Conservation (phyloP, 2,888 invertebrate genomes). For the Lacanobia wlatinum region DNA sequence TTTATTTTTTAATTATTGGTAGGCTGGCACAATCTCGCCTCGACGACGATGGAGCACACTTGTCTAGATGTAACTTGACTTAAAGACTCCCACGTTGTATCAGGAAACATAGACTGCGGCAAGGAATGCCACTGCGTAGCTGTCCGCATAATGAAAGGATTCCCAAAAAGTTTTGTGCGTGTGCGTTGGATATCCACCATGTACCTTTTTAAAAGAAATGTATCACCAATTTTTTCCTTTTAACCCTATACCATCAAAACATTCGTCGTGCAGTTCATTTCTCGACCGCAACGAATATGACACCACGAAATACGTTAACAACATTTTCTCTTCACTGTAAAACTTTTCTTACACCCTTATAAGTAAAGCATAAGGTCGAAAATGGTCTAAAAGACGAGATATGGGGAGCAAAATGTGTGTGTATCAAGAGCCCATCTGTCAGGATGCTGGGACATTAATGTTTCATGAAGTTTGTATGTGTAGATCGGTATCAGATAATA, state of each 20-base stretch:
- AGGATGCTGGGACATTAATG: constrained; percentile 83
- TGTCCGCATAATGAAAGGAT: too few species aligned
- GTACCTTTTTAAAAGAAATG: background rate
- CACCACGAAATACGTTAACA: constrained; percentile 66
- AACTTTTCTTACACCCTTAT: constrained; percentile 29
- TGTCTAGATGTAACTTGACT: too few species aligned
- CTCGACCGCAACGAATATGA: constrained; percentile 75
- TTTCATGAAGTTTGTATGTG: constrained; percentile 84
- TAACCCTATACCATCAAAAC: constrained; percentile 38
- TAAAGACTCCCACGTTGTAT: too few species aligned
- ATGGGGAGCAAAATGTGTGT: constrained; percentile 69
- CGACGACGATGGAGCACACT: background rate
- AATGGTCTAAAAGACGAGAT: constrained; percentile 54
- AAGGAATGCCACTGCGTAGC: too few species aligned
- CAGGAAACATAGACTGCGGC: too few species aligned
- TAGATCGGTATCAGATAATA: constrained; percentile 89
- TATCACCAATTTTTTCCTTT: constrained; percentile 14
- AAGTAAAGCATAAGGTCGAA: constrained; percentile 42
- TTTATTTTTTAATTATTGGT: too few species aligned
- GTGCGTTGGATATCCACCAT: too few species aligned
- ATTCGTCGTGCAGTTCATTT: constrained; percentile 65
- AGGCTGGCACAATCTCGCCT: too few species aligned
- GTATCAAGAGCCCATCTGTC: constrained; percentile 87
- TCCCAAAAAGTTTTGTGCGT: too few species aligned
- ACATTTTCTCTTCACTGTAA: constrained; percentile 20